Conservation (phyloP, 1,140 invertebrate species). For the Hycleus phaleratus region DNA sequence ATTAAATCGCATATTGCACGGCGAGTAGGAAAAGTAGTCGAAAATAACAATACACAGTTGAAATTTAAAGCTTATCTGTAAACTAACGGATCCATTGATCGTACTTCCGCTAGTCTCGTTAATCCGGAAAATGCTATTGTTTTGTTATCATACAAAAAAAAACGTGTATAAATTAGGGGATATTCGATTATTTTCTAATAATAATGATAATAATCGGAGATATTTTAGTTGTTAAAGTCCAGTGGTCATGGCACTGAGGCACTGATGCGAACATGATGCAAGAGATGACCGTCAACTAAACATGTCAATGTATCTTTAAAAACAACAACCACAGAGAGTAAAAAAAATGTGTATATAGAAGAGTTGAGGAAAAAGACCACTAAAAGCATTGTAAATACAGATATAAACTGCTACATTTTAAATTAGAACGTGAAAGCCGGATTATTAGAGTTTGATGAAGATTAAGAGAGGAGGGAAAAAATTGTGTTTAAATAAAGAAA, state of each 20-base stretch:
- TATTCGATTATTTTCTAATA: background rate
- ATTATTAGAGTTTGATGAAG: background rate
- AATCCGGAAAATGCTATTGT: too few species aligned
- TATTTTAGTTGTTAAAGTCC: conserved; percentile 2
- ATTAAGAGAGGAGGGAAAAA: too few species aligned
- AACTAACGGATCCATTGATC: too few species aligned
- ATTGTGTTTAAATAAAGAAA: too few species aligned
- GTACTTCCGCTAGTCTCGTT: too few species aligned
- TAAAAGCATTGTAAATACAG: too few species aligned
- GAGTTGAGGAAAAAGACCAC: background rate
- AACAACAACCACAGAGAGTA: background rate
- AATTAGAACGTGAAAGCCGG: conserved; percentile 4
- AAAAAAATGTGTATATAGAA: background rate
- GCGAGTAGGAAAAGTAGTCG: too few species aligned
- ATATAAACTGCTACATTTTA: background rate
- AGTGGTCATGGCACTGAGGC: conserved; percentile 11
- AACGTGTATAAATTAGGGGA: background rate
- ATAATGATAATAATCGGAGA: background rate
- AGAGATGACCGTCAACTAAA: conserved; percentile 4
- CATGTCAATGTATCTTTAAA: conserved; percentile 2
- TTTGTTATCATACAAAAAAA: background rate
- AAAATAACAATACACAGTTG: too few species aligned
- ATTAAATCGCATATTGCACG: too few species aligned
- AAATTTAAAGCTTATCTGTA: too few species aligned
- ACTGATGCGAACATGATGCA: conserved; percentile 11